Conservation (phyloP, 2,888 invertebrate genomes). For the Diarsia brunnea region DNA sequence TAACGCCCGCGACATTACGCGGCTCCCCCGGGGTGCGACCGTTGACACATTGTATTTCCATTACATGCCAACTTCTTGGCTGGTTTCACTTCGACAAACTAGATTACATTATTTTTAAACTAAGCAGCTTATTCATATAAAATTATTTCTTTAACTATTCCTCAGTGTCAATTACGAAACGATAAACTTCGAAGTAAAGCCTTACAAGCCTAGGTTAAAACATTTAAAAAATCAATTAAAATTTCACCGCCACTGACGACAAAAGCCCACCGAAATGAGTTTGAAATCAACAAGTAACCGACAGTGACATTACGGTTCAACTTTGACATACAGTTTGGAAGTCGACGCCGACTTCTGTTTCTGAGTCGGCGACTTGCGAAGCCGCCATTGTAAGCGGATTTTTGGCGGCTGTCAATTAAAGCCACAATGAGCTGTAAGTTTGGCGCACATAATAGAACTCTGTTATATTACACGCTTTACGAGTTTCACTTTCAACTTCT, state of each 20-base stretch:
- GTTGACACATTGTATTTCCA: conserved; percentile 5
- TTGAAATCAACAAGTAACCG: conserved; percentile 60
- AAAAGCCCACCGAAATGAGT: conserved; percentile 52
- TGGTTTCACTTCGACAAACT: not conserved
- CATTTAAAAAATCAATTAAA: conserved; percentile 34
- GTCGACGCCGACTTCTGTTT: conserved; percentile 45
- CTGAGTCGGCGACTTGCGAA: conserved; percentile 32
- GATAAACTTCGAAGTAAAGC: conserved; percentile 6
- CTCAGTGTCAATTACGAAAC: conserved; percentile 3
- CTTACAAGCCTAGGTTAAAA: not conserved
- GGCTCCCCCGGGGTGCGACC: not conserved
- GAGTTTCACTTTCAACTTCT: conserved; percentile 17
- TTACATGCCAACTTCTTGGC: not conserved
- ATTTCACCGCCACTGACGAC: conserved; percentile 30
- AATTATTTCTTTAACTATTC: not conserved
- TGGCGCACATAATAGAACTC: conserved; percentile 33
- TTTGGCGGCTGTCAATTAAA: conserved; percentile 57
- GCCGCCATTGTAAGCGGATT: conserved; percentile 36
- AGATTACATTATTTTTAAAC: not conserved
- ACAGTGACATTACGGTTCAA: conserved; percentile 19
- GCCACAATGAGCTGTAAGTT: conserved; percentile 43
- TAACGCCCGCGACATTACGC: conserved; percentile 13
- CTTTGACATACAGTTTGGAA: conserved; percentile 46
- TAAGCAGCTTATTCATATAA: not conserved
- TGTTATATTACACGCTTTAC: conserved; percentile 39